phyloP scores from a whole-genome alignment of 1,140 invertebrate genomes.

The Sipha flava region DNA sequence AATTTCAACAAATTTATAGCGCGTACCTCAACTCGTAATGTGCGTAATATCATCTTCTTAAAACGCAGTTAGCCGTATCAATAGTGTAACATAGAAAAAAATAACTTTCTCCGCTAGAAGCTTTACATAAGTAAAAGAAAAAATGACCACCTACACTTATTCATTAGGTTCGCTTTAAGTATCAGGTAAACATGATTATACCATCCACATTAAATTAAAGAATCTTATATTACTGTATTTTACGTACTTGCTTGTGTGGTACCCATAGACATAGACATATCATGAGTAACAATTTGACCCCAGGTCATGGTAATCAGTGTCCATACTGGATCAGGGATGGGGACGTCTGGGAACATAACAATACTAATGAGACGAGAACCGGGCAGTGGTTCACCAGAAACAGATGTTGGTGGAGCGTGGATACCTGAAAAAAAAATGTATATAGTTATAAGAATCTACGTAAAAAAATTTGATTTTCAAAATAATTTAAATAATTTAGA shows the following conservation, averaged over 20 bases:
- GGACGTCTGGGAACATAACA: conserved; percentile 57
- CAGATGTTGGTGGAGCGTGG: conserved; percentile 53
- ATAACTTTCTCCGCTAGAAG: background rate
- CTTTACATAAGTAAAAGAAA: background rate
- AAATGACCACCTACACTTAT: no score
- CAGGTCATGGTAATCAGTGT: conserved; percentile 74
- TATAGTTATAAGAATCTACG: background rate
- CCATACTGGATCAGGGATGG: conserved; percentile 56
- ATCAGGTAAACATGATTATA: no score
- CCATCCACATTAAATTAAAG: no score
- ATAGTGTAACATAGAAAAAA: background rate
- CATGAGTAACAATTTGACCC: conserved; percentile 80
- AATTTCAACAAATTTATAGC: background rate
- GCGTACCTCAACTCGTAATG: background rate
- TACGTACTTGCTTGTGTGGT: conserved; percentile 44
- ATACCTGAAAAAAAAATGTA: conserved; percentile 47
- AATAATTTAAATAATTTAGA: no score
- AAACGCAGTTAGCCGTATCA: background rate
- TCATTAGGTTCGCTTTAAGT: no score
- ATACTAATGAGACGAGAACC: conserved; percentile 60
- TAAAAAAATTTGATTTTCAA: background rate
- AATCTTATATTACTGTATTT: background rate
- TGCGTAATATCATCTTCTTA: background rate
- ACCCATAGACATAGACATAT: conserved; percentile 68
- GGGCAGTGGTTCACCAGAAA: conserved; percentile 55